These are phyloP conservation scores for Scaptomyza caliginosa DNA, from an alignment of 2,888 invertebrate species.

Conservation along the genomic window DNA sequence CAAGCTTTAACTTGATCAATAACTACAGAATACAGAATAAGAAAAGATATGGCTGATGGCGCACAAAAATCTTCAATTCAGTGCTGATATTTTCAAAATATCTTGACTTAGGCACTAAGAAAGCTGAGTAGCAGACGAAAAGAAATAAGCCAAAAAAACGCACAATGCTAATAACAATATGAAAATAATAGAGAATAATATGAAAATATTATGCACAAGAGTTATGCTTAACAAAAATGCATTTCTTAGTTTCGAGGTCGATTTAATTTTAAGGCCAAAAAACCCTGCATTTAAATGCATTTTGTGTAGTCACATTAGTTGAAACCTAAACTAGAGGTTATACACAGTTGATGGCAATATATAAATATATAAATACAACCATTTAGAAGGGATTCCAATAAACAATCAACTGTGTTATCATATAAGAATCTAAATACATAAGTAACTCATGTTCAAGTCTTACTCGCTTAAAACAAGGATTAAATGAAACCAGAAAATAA, in stretches of 20 bases:
- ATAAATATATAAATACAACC: no score
- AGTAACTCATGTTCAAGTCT: conserved; percentile 39
- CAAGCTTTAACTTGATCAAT: conserved; percentile 56
- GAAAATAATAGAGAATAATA: conserved; percentile 3
- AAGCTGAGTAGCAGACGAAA: background rate
- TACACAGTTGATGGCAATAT: background rate
- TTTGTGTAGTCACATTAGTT: background rate
- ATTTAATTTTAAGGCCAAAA: background rate
- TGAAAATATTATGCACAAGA: background rate
- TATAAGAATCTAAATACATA: conserved; percentile 3
- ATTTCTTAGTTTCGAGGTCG: background rate
- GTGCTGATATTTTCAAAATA: conserved; percentile 41
- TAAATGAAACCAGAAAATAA: conserved; percentile 8
- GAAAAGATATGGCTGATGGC: conserved; percentile 5
- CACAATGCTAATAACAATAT: conserved; percentile 16
- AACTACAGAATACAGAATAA: conserved; percentile 7
- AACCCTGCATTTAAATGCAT: background rate
- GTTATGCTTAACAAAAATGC: background rate
- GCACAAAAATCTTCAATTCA: conserved; percentile 6
- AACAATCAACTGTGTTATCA: background rate
- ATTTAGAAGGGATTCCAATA: background rate
- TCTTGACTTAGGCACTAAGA: conserved; percentile 11
- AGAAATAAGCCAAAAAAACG: conserved; percentile 9
- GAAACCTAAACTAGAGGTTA: background rate
- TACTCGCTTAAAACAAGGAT: conserved; percentile 8